Conservation (phyloP, 2,888 invertebrate genomes). For the Diarsia mendica region DNA sequence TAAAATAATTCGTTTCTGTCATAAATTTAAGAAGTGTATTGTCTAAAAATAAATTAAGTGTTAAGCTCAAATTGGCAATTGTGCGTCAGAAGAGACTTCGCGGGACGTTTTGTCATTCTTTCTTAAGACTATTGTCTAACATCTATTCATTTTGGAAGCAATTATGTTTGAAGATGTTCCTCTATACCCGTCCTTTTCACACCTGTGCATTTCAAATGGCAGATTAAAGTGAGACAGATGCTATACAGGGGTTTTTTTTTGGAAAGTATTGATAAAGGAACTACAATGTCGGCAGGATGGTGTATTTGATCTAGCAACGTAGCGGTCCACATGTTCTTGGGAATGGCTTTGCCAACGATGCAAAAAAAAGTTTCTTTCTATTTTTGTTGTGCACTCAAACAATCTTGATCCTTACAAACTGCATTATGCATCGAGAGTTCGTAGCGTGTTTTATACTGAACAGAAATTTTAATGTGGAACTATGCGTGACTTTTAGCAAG, state of each 20-base stretch:
- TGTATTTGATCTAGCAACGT: conserved; percentile 89
- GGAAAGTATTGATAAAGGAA: conserved; percentile 85
- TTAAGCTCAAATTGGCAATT: conserved; percentile 64
- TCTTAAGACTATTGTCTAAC: conserved; percentile 79
- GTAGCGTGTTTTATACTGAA: not conserved
- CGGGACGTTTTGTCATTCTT: conserved; percentile 76
- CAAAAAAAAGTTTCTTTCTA: conserved; percentile 86
- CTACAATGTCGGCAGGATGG: conserved; percentile 89
- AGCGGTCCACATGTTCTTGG: conserved; percentile 90
- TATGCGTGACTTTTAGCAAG: conserved; percentile 20
- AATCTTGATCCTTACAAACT: conserved; percentile 76
- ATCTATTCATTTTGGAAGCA: conserved; percentile 85
- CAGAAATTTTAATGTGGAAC: not conserved
- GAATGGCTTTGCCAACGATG: conserved; percentile 88
- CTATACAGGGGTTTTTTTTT: conserved; percentile 80
- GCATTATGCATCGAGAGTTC: conserved; percentile 23
- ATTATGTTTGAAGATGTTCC: conserved; percentile 81
- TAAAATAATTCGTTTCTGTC: not conserved
- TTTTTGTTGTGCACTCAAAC: conserved; percentile 66
- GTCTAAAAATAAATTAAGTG: conserved; percentile 56
- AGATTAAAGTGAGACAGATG: conserved; percentile 78
- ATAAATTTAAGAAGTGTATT: conserved; percentile 32
- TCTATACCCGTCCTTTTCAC: conserved; percentile 73
- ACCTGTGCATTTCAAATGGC: conserved; percentile 53
- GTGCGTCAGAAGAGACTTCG: conserved; percentile 68